A percentile compares a stretch with the other conserved stretches of the same genome.
These are phyloP conservation scores for Chrysopilus asiliformis DNA, from an alignment of 2,888 invertebrate species.

Conservation along the genomic window DNA sequence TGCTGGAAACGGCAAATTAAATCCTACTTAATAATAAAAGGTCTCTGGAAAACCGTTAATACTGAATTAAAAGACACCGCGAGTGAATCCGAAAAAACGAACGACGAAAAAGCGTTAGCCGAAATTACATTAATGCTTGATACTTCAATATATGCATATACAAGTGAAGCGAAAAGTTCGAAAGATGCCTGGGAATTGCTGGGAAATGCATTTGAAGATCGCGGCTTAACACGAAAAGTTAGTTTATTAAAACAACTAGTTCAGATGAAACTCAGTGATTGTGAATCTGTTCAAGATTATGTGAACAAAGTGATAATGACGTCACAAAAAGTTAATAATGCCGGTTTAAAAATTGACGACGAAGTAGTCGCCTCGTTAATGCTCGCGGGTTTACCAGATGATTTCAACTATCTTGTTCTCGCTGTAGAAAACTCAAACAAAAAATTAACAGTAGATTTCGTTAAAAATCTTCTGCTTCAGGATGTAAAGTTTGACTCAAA, in stretches of 20 bases:
- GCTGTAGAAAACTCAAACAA: slow-evolving; percentile 13
- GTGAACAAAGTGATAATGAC: slow-evolving; percentile 17
- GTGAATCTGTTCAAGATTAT: slow-evolving; percentile 14
- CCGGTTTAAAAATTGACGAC: slow-evolving; percentile 14
- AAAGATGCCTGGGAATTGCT: slow-evolving; percentile 16
- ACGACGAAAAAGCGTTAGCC: no score
- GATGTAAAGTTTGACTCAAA: slow-evolving; percentile 14
- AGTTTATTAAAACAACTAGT: no score
- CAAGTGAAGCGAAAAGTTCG: slow-evolving; percentile 13
- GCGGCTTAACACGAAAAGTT: slow-evolving; percentile 13
- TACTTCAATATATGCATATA: slow-evolving; percentile 15
- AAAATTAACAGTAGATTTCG: slow-evolving; percentile 9
- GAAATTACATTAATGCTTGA: slow-evolving; percentile 17
- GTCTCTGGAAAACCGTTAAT: slow-evolving; percentile 9
- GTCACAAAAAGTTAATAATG: no score
- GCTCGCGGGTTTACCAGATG: slow-evolving; percentile 12
- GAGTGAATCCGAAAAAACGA: no score
- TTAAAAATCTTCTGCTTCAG: slow-evolving; percentile 12
- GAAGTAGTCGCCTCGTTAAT: slow-evolving; percentile 13
- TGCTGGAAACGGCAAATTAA: no score
- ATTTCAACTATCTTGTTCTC: slow-evolving; percentile 10
- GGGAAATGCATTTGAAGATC: slow-evolving; percentile 14
- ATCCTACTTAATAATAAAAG: slow-evolving; percentile 14
- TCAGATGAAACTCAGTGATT: slow-evolving; percentile 13
- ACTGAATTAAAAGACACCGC: no score